phyloP scores from a whole-genome alignment of 1,140 invertebrate species.

The Helicoverpa zea region DNA sequence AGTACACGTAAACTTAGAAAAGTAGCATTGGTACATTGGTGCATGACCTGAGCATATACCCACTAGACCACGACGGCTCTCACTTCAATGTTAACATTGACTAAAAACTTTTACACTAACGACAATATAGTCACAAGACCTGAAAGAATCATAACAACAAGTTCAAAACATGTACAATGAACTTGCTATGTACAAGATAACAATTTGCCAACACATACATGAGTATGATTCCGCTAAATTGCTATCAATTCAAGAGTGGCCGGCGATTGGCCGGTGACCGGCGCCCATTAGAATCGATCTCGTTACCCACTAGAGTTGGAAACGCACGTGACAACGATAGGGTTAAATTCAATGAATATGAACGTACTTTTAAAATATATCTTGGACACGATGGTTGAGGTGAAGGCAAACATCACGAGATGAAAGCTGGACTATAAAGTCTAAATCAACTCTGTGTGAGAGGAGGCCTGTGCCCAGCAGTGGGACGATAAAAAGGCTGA shows the following conservation, averaged over 20 bases:
- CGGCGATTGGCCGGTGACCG: conserved; percentile 26
- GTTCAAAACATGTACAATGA: conserved; percentile 10
- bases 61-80: too few relatives aligned
- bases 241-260: conserved; percentile 51
- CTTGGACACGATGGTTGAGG: too few relatives aligned
- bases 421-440: too few relatives aligned
- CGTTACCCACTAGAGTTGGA: conserved; percentile 26
- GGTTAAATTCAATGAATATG: conserved; percentile 45
- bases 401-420: too few relatives aligned
- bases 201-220: conserved; percentile 42
- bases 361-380: neutral
- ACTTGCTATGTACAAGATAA: conserved; percentile 12
- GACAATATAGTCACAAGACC: neutral
- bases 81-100: too few relatives aligned
- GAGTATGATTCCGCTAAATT: conserved; percentile 51
- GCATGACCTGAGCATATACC: too few relatives aligned
- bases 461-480: too few relatives aligned
- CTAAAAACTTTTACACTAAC: too few relatives aligned
- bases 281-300: conserved; percentile 33
- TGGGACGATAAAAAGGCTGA: too few relatives aligned
- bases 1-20: too few relatives aligned
- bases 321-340: conserved; percentile 34
- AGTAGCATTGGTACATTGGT: too few relatives aligned
- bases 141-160: neutral
- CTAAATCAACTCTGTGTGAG: too few relatives aligned